Base-by-base conservation (phyloP, 2,113 vertebrate genomes). In the Chinchilla lanigera region DNA sequence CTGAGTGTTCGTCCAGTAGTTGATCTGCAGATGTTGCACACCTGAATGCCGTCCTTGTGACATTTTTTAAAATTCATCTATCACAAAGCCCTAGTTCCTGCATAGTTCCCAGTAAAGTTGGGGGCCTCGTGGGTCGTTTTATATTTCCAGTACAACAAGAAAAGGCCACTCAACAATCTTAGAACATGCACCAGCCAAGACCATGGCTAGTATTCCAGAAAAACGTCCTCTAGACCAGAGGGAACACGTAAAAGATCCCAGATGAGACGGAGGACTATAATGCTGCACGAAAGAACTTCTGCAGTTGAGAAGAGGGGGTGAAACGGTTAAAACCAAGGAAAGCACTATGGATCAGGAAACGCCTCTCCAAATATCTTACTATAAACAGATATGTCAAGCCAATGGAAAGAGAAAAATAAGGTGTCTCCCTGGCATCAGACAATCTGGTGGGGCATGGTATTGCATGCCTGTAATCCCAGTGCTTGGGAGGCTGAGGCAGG, bases 301-400 rank as follows among this genome's bases (percentile, higher is more conserved):
- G 96, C 69, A 65, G 95, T 96, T 95, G 92, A 95, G 73, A 47
- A 28, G 75, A 78, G 91, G 93, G 87, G 88, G 24, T 41, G 61
- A 97, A 98, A 97, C 82, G 89, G 90, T 89, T 35, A 9, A 97
- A 98, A 98, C 89, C 97, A 96, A 97, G 95, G 94, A 95, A 96
- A 97, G 95, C 96, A 97, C 67, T 92, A 90, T 95, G 98, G 97
- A 92, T 98, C 97, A 69, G 60, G 97, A 81, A 90, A 96, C 1
- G 85, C 92, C 63, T 98, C 97, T 97, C 98, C 95, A 96, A 97
- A 97, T 98, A 98, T 98, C 98, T 98, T 89, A 95, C 83, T 98
- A 98, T 98, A 98, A 99, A 99, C 97, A 98, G 97, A 98, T 95
- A 98, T n/a, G 58, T 98, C 97, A 98, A 98, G 98, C 98, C 96